Evolutionary conservation across 2,797 vertebrate genomes (phyloP).

Genomic region (Choloepus didactylus): DNA sequence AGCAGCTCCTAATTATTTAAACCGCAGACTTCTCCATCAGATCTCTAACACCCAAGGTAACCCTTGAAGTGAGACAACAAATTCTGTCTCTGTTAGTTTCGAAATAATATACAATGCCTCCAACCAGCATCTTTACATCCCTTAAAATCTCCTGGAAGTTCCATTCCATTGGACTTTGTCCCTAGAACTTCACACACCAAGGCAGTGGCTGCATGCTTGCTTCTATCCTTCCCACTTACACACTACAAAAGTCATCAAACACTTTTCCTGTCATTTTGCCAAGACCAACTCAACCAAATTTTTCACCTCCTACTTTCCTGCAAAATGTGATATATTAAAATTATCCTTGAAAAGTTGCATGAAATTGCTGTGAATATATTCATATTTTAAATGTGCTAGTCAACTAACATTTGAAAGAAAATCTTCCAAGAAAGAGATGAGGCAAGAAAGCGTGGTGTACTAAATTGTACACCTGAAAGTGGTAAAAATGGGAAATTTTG

Average conservation of each 20-base stretch:
- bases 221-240: neutral
- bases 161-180: neutral
- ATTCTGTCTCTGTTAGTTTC: neutral
- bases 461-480: no score
- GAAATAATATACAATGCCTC: slow-evolving; percentile 10
- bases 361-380: slow-evolving; percentile 73
- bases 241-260: slow-evolving; percentile 48
- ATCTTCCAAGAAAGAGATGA: slow-evolving; percentile 49
- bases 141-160: slow-evolving; percentile 23
- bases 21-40: neutral
- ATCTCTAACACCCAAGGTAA: neutral
- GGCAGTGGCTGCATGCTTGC: neutral
- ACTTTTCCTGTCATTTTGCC: slow-evolving; percentile 68
- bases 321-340: slow-evolving; percentile 74
- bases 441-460: slow-evolving; percentile 33
- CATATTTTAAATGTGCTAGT: slow-evolving; percentile 68
- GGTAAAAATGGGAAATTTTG: no score
- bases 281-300: slow-evolving; percentile 67
- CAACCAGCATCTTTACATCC: neutral
- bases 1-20: neutral
- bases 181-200: neutral
- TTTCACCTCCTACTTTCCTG: slow-evolving; percentile 75
- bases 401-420: slow-evolving; percentile 70
- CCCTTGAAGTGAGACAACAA: neutral
- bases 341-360: slow-evolving; percentile 69